phyloP scores from a whole-genome alignment of 2,888 invertebrate species.

The Norana najaformis region DNA sequence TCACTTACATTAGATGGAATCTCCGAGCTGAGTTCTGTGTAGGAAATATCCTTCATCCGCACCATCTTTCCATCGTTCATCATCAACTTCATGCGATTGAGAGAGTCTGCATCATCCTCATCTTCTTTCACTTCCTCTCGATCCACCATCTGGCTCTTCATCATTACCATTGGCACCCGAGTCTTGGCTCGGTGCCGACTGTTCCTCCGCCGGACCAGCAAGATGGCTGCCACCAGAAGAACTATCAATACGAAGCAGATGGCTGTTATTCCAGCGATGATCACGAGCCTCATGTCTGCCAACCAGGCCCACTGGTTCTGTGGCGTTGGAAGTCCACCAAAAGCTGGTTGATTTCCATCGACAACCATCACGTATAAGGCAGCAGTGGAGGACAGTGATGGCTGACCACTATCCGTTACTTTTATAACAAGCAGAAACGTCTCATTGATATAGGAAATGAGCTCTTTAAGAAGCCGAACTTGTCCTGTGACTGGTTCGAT shows the following conservation, averaged over 20 bases:
- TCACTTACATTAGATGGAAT: conserved; percentile 8
- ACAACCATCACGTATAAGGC: conserved; percentile 26
- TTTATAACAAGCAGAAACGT: conserved; percentile 29
- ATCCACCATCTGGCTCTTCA: background rate
- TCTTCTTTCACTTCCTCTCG: background rate
- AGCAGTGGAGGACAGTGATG: background rate
- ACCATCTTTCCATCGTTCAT: conserved; percentile 18
- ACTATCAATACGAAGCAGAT: conserved; percentile 19
- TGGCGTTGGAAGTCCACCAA: background rate
- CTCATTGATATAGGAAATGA: conserved; percentile 30
- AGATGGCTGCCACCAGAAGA: conserved; percentile 24
- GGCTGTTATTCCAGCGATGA: conserved; percentile 29
- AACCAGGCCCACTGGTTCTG: conserved; percentile 23
- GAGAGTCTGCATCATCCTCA: background rate
- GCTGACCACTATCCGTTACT: conserved; percentile 32
- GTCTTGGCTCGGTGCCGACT: background rate
- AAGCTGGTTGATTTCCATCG: conserved; percentile 23
- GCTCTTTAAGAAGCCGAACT: background rate
- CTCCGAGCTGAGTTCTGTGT: background rate
- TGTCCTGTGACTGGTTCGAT: conserved; percentile 26
- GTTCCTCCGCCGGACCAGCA: conserved; percentile 19
- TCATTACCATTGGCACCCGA: background rate
- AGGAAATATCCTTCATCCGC: conserved; percentile 19
- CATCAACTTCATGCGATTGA: conserved; percentile 20
- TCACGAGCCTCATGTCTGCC: conserved; percentile 24